Conservation (phyloP, 64 coral and sea anemone species). For the Dendrophyllia cribrosa region DNA sequence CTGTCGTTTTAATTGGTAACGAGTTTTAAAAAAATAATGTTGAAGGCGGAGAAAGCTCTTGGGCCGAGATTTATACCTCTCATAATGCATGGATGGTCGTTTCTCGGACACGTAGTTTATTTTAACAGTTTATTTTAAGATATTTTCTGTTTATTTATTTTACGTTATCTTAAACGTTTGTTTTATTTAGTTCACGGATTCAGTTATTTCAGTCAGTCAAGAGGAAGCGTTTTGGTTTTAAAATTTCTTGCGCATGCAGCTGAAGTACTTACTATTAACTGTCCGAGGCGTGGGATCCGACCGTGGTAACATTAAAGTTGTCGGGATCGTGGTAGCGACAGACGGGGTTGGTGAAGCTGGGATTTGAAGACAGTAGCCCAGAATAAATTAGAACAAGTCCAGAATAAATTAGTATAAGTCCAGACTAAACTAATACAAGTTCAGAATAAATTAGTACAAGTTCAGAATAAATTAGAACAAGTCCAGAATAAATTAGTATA, state of each 20-base stretch:
- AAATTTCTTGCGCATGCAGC: not conserved
- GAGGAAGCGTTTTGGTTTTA: too few species aligned
- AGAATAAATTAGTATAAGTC: not conserved
- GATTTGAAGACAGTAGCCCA: slow-evolving; percentile 23
- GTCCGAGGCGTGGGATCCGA: not conserved
- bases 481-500: not conserved
- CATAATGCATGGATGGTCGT: too few species aligned
- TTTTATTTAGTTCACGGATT: too few species aligned
- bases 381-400: slow-evolving; percentile 19
- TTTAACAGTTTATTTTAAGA: not conserved
- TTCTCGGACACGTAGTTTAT: too few species aligned
- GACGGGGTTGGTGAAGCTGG: slow-evolving; percentile 16
- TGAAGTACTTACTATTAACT: slow-evolving; percentile 19
- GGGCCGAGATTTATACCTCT: too few species aligned
- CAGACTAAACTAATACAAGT: not conserved
- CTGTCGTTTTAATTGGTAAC: too few species aligned
- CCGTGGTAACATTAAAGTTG: not conserved
- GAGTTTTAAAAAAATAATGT: too few species aligned
- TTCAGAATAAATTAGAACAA: not conserved
- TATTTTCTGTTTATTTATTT: not conserved
- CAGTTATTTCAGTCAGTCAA: too few species aligned
- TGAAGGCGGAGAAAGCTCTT: too few species aligned
- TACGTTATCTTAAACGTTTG: not conserved
- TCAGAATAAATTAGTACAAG: not conserved
- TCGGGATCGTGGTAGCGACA: slow-evolving; percentile 14